Evolutionary conservation across 2,888 invertebrate genomes (phyloP).

Genomic region (Spodoptera picta): DNA sequence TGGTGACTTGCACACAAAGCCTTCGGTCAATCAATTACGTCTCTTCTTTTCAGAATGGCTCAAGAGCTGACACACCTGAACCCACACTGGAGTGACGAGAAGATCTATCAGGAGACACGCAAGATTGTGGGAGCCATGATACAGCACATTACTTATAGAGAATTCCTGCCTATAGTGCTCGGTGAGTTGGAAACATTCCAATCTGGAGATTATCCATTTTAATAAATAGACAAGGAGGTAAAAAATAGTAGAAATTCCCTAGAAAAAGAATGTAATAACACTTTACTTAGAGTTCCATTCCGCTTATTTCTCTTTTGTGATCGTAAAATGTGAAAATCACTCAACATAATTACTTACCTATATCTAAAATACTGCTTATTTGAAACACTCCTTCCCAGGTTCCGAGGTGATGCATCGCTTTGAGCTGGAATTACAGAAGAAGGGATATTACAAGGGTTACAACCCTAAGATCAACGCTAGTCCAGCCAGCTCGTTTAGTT

Average conservation of each 20-base stretch:
- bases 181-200: slow-evolving; percentile 78
- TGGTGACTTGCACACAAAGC: no score
- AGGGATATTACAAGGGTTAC: slow-evolving; percentile 92
- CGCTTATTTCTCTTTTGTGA: no score
- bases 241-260: no score
- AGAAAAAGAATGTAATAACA: no score
- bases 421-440: slow-evolving; percentile 90
- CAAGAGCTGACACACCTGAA: slow-evolving; percentile 92
- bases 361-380: slow-evolving; percentile 10
- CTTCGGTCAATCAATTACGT: no score
- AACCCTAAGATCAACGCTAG: slow-evolving; percentile 91
- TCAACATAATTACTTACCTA: not conserved
- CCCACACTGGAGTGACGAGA: slow-evolving; percentile 96
- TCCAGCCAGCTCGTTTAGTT: slow-evolving; percentile 93
- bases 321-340: no score
- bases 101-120: slow-evolving; percentile 94
- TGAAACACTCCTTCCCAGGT: slow-evolving; percentile 78
- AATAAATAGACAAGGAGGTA: no score
- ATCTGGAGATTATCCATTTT: no score
- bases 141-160: slow-evolving; percentile 95
- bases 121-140: slow-evolving; percentile 94
- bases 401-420: slow-evolving; percentile 93
- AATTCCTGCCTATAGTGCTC: slow-evolving; percentile 94
- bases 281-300: no score
- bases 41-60: slow-evolving; percentile 88